A percentile compares a stretch with the other conserved stretches of the same genome.
These are phyloP conservation scores for Caenorhabditis panamensis DNA, from an alignment of 2,888 invertebrate species.

Conservation along the genomic window DNA sequence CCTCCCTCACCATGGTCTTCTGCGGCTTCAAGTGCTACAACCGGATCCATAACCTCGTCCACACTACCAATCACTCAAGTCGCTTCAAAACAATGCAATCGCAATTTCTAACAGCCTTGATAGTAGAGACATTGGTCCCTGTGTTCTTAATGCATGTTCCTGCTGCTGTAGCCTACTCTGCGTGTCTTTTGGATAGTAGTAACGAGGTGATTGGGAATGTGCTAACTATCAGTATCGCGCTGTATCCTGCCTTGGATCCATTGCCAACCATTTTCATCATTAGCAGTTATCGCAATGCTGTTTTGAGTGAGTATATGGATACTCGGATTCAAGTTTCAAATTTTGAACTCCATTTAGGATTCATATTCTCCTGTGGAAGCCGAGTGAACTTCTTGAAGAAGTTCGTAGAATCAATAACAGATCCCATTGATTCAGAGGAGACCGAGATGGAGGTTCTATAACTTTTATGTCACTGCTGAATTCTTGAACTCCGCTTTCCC, in stretches of 20 bases:
- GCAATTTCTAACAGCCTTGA: slow-evolving; percentile 21
- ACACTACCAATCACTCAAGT: slow-evolving; percentile 15
- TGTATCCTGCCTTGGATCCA: slow-evolving; percentile 6
- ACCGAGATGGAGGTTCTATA: slow-evolving; percentile 8
- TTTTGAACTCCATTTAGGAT: background rate
- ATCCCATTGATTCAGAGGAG: background rate
- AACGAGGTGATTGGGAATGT: slow-evolving; percentile 15
- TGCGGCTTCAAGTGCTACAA: slow-evolving; percentile 37
- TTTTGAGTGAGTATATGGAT: slow-evolving; percentile 4
- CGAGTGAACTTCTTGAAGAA: background rate
- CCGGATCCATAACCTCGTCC: slow-evolving; percentile 28
- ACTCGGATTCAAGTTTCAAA: too few species aligned
- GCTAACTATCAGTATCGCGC: slow-evolving; percentile 5
- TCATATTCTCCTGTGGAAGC: background rate
- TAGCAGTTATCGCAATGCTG: slow-evolving; percentile 8
- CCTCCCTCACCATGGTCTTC: slow-evolving; percentile 24
- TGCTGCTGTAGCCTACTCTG: slow-evolving; percentile 28
- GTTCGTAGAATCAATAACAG: background rate
- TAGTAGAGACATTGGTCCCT: slow-evolving; percentile 25
- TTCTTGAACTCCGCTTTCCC: too few species aligned
- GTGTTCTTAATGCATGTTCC: too few species aligned
- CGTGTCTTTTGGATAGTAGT: slow-evolving; percentile 19
- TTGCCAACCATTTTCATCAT: slow-evolving; percentile 2
- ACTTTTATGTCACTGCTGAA: background rate
- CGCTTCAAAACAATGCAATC: slow-evolving; percentile 12